phyloP scores from a whole-genome alignment of 2,888 invertebrate genomes.

The Philaethria dido region DNA sequence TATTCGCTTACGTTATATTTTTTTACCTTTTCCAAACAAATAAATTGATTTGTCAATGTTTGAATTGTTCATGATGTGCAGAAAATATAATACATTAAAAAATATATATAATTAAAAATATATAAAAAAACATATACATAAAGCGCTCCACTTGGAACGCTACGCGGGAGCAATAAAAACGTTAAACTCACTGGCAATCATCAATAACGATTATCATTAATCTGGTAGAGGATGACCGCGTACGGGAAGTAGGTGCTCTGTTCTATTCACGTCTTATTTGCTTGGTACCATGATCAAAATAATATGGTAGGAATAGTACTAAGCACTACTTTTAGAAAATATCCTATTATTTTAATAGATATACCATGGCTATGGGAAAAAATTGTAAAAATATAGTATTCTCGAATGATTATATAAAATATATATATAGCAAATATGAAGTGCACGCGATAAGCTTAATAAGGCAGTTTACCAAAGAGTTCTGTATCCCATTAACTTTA shows the following conservation, averaged over 20 bases:
- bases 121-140: not conserved
- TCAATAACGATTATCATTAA: constrained; percentile 80
- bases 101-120: not conserved
- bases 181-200: constrained; percentile 71
- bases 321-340: not conserved
- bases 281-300: constrained; percentile 20
- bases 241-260: constrained; percentile 60
- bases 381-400: too few relatives aligned
- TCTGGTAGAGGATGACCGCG: constrained; percentile 61
- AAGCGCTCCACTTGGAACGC: constrained; percentile 47
- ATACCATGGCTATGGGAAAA: not conserved
- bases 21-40: too few relatives aligned
- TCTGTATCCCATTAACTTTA: too few relatives aligned
- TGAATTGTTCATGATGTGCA: too few relatives aligned
- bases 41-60: too few relatives aligned
- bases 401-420: too few relatives aligned
- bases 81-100: not conserved
- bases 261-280: constrained; percentile 41
- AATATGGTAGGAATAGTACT: constrained; percentile 4
- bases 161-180: constrained; percentile 66
- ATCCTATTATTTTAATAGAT: not conserved
- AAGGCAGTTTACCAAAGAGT: too few relatives aligned
- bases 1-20: too few relatives aligned
- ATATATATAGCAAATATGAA: too few relatives aligned
- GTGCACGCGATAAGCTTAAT: too few relatives aligned